Base-by-base conservation (phyloP, 2,888 invertebrate species). In the Doris montereyensis region DNA sequence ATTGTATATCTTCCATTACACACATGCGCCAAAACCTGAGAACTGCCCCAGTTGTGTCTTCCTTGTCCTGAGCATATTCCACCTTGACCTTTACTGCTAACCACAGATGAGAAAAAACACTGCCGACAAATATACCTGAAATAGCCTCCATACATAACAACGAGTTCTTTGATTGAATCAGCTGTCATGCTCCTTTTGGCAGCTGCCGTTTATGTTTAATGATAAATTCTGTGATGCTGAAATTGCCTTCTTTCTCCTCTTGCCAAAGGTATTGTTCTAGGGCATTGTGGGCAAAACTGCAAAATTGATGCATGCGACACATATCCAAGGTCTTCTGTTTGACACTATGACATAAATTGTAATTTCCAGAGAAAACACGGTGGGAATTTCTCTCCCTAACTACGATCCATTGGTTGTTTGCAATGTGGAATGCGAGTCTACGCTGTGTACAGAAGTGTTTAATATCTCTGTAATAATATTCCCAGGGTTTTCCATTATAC, bases 221-320 rank as follows among this genome's bases (percentile, higher is more conserved):
- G 32, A 89, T 86, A 74, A 89, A 90, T 68, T 89, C 89, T 3
- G 86, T 85, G 8, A 90, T 85, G 78, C 85, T 85, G 78, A 89
- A 90, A 2, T 75, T 65, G 5, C 86, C 88, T 74, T 86, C 84
- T 78, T 89, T 90, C 68, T 90, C 89, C 70, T 87, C 52, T 10
- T 83, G 87, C 90, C 90, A 90, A 3, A 90, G 76, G 2, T 26
- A 77, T 77, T 86, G 86, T 77, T 90, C 90, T 10, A 85, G 82
- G 1, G 82, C 81, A 78, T 86, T 88, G 83, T 89, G 90, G 21
- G 89, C 87, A 85, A 87, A 89, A 73, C 85, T 86, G 81, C 89
- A 89, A 1, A 34, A 77, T 34, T 87, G 86, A 2, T 85, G 85
- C 76, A 84, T 85, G 21, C 84, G 81, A 81, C 88, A 88, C n/a